Percentiles rank a stretch among this genome's conserved stretches.
These are phyloP conservation scores for Cyrtodaria siliqua DNA, from an alignment of 2,888 invertebrate species.

Conservation along the genomic window DNA sequence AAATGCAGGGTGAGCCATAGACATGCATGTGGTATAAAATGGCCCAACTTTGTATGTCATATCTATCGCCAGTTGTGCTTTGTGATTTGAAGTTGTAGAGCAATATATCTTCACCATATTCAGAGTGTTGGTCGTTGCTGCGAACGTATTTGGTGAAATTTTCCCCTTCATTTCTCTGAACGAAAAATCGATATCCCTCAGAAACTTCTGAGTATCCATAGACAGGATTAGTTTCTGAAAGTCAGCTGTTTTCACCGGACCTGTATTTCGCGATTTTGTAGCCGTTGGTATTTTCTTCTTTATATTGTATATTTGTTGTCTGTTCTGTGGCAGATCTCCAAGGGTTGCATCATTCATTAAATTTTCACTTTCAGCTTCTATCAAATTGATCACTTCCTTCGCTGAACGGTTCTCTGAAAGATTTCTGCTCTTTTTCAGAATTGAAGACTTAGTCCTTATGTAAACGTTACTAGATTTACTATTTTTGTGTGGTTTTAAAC, in stretches of 20 bases:
- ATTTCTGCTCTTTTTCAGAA: neutral
- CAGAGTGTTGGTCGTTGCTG: constrained; percentile 1
- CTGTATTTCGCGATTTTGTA: constrained; percentile 1
- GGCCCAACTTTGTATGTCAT: neutral
- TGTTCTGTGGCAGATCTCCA: constrained; percentile 1
- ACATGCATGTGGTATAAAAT: neutral
- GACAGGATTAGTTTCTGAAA: neutral
- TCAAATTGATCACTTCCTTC: neutral
- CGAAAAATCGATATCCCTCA: neutral
- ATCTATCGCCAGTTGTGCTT: neutral
- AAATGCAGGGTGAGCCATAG: neutral
- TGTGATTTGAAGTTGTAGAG: neutral
- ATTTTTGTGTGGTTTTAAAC: neutral
- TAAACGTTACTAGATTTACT: neutral
- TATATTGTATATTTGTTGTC: neutral
- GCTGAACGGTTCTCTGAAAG: constrained; percentile 1
- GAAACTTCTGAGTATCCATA: neutral
- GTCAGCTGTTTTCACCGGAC: neutral
- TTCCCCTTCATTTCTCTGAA: constrained; percentile 1
- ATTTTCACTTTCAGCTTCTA: neutral
- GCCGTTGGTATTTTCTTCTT: constrained; percentile 1
- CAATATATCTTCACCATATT: neutral
- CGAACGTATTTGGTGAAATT: neutral
- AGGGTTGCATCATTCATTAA: constrained; percentile 1
- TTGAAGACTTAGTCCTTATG: neutral